Percentiles rank a stretch among this genome's conserved stretches.
Evolutionary conservation across 2,888 invertebrate genomes (phyloP).

Genomic region (Formica aserva): DNA sequence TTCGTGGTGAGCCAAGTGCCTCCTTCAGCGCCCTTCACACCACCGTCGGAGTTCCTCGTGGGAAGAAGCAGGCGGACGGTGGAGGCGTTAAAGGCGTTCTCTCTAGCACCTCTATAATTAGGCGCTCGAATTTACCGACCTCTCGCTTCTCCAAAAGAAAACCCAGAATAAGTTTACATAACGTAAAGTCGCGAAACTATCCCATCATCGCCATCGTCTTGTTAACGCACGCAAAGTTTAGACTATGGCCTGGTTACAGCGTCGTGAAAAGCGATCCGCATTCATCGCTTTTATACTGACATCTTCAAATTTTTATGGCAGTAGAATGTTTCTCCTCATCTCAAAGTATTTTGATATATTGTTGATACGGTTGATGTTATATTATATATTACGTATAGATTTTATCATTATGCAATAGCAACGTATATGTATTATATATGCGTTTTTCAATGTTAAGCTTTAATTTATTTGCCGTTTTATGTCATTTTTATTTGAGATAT

Average conservation of each 20-base stretch:
- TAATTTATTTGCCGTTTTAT: neutral
- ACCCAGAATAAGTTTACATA: slow-evolving; percentile 54
- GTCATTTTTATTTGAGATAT: neutral
- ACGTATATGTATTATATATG: neutral
- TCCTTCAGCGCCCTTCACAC: slow-evolving; percentile 44
- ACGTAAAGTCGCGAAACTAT: slow-evolving; percentile 52
- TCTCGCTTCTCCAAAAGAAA: slow-evolving; percentile 63
- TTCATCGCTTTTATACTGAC: slow-evolving; percentile 28
- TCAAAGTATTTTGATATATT: neutral
- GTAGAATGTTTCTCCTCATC: neutral
- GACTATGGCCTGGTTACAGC: slow-evolving; percentile 28
- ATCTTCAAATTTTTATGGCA: slow-evolving; percentile 4
- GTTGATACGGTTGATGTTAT: neutral
- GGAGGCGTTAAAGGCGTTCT: slow-evolving; percentile 57
- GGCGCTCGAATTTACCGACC: slow-evolving; percentile 67
- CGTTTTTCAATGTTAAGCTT: neutral
- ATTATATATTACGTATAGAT: neutral
- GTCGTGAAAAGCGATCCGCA: slow-evolving; percentile 38
- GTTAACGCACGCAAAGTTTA: slow-evolving; percentile 48
- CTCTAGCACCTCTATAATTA: slow-evolving; percentile 71
- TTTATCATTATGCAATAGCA: neutral
- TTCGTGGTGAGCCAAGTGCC: slow-evolving; percentile 51
- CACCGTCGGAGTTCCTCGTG: slow-evolving; percentile 39
- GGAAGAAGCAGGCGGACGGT: slow-evolving; percentile 35
- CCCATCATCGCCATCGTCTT: slow-evolving; percentile 45